These are phyloP conservation scores for Tachycineta bicolor DNA, from an alignment of 2,113 vertebrate species.

Conservation along the genomic window DNA sequence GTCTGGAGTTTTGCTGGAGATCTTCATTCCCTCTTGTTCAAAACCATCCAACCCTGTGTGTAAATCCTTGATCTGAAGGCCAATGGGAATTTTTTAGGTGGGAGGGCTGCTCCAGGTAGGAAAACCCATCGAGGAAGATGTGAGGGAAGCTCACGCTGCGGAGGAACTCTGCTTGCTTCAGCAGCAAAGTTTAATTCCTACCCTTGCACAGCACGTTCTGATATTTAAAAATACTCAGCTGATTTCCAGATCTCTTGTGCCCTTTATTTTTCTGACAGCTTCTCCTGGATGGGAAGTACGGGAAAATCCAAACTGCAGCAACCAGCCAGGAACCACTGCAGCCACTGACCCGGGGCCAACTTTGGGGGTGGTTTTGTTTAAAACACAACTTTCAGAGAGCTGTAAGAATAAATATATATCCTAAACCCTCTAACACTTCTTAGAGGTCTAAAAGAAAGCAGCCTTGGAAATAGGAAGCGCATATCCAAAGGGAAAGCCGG, in stretches of 20 bases:
- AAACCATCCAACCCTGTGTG: rapidly evolving
- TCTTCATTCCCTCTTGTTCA: background rate
- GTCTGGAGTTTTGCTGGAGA: background rate
- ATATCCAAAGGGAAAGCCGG: background rate
- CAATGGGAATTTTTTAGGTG: background rate
- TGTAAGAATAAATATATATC: background rate
- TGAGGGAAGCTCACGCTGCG: background rate
- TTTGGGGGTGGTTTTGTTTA: background rate
- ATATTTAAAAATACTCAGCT: background rate
- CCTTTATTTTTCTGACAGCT: background rate
- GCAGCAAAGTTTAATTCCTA: background rate
- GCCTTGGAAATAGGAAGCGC: background rate
- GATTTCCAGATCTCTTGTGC: background rate
- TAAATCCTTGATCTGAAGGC: background rate
- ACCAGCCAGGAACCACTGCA: background rate
- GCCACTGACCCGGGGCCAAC: background rate
- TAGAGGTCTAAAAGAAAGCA: background rate
- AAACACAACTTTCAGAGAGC: background rate
- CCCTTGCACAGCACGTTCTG: background rate
- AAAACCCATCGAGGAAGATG: rapidly evolving
- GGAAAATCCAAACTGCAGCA: background rate
- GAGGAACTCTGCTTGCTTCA: background rate
- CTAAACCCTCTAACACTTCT: background rate
- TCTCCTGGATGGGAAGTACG: background rate
- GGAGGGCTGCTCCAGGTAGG: background rate